Evolutionary conservation across 1,140 invertebrate genomes (phyloP).

Genomic region (Drosophila eugracilis): DNA sequence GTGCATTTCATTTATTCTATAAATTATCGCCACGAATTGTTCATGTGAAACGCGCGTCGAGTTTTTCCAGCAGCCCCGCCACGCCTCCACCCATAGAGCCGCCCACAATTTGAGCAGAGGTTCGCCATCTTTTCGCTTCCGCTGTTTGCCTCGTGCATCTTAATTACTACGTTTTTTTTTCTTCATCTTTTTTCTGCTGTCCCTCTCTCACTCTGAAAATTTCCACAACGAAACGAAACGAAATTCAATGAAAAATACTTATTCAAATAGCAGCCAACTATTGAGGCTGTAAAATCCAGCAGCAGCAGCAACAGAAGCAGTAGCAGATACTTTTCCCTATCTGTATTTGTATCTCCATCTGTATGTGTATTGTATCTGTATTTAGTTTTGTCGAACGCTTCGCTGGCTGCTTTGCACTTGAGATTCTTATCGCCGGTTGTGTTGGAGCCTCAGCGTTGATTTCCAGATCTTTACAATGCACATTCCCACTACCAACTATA

Average conservation of each 20-base stretch:
- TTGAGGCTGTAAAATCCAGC: slow-evolving; percentile 78
- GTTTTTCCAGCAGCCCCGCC: slow-evolving; percentile 32
- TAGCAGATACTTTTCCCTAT: slow-evolving; percentile 48
- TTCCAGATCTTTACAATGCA: slow-evolving; percentile 77
- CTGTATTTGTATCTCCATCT: too few relatives aligned
- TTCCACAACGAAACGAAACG: slow-evolving; percentile 76
- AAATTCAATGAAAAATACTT: slow-evolving; percentile 82
- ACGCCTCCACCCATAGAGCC: background rate
- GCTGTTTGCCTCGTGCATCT: slow-evolving; percentile 79
- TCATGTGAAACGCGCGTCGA: slow-evolving; percentile 69
- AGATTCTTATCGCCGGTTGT: slow-evolving; percentile 72
- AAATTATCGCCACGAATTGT: slow-evolving; percentile 82
- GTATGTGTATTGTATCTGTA: too few relatives aligned
- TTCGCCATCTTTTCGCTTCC: slow-evolving; percentile 76
- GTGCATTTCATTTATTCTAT: slow-evolving; percentile 81
- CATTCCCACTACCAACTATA: slow-evolving; percentile 37
- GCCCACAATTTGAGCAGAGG: slow-evolving; percentile 57
- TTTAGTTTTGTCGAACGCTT: slow-evolving; percentile 76
- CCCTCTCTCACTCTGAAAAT: slow-evolving; percentile 45
- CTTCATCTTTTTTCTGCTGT: too few relatives aligned
- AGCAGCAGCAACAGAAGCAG: slow-evolving; percentile 45
- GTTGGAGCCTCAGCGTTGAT: slow-evolving; percentile 64
- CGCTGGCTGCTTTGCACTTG: slow-evolving; percentile 78
- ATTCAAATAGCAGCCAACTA: slow-evolving; percentile 75
- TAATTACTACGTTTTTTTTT: slow-evolving; percentile 65